Base-by-base conservation (phyloP, 2,888 invertebrate species). In the Tetragonula carbonaria region DNA sequence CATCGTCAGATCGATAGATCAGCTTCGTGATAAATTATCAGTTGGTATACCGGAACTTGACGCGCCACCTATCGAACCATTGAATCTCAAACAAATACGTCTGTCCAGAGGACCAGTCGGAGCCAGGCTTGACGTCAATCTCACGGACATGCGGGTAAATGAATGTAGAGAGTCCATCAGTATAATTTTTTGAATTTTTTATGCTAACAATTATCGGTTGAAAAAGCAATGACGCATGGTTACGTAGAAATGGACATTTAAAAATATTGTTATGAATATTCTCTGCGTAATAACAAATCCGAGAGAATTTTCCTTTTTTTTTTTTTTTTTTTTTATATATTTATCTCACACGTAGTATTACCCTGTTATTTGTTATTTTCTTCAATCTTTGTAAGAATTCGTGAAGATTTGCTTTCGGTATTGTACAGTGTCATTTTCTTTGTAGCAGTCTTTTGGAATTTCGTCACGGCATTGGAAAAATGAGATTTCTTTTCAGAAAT, bases 41-140 rank as follows among this genome's bases (percentile, higher is more conserved):
- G 94, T 95, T 92, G 97, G 97, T 68, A 97, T 97, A 78, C 96
- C 96, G 0, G 97, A 97, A 93, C 93, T 97, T 73, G 95, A 96
- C n/a, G 96, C 97, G 6, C 97, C 97, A 0, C 95, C 96, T 0
- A 95, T 97, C 51, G 97, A 97, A 88, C 97, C 97, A 0, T 94
- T 97, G 45, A 94, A 95, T 67, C 94, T 97, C 74, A 96, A 96
- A 0, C 96, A 96, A 92, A 96, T 97, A 23, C 95, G 95, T 11
- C 93, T 97, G 78, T 95, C 96, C 0, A 95, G 96, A 5, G 96
- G 96, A 2, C 96, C 96, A 0, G 95, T 95, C 68, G 96, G 96
- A 11, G 96, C 94, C 6, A 92, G 93, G 23, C 91, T 94, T n/a
- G 94, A 94, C 23, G 84, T 94, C n/a, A 94, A 94, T 84, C 84